Evolutionary conservation across 2,113 vertebrate genomes (phyloP), one percentile per base, ranked within the genome.

Genomic region (Pseudorhombus dupliciocellatus): DNA sequence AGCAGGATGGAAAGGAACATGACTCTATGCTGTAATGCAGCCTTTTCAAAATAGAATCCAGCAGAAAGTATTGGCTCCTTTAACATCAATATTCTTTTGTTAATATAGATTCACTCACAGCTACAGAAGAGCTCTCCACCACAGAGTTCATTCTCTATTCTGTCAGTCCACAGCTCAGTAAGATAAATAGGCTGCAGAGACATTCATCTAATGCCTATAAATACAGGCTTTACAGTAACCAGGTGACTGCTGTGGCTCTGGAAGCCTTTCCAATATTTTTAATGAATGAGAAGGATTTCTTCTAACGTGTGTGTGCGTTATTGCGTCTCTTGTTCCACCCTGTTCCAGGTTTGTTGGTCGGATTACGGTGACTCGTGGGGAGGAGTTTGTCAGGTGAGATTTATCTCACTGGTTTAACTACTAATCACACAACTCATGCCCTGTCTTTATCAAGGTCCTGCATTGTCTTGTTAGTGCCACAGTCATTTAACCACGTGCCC

Each of bases 341-440:
- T 69, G 59, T 89, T 71, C 25, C 81, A 99, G 98, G 91, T 99
- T 98, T 91, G 95, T 98, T 70, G 98, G 97, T 69, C 94, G 96
- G 85, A 95, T 99, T 84, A 97, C 94, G 9, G 69, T 99, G 87
- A 96, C 90, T 76, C 95, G 96, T 24, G 93, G 90, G 66, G 97
- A 98, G 81, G 97, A 98, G 89, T 95, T 98, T 9, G 97, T 98
- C 73, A 94, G 96, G 98, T 98, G 92, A 93, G 93, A 81, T 59
- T 52, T 66, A 31, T 60, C n/a, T 40, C 5, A 4, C 26, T 58
- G 11, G 28, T 50, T 15, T 44, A 25, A 12, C 22, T 50, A 4
- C 7, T 67, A 9, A 56, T 25, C 44, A 50, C 15, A 44, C 10
- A 9, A 37, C 40, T 42, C 40, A 18, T 42, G 40, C 40, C 15